These are phyloP conservation scores for Drosophila mimica DNA, from an alignment of 2,888 invertebrate genomes.

Conservation along the genomic window DNA sequence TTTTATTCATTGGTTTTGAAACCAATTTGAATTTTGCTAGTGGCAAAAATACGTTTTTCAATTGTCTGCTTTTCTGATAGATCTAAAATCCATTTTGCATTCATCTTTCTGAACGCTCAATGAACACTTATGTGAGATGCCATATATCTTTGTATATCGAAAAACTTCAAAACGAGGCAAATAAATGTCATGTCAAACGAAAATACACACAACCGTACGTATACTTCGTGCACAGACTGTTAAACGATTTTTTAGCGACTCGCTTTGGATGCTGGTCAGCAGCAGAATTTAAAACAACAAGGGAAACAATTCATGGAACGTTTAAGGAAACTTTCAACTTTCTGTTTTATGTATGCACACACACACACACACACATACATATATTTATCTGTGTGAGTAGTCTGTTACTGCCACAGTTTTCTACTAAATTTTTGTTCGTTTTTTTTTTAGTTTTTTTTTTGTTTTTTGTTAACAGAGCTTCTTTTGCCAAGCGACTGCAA, in stretches of 20 bases:
- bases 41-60: neutral
- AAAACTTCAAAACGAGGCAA: constrained; percentile 66
- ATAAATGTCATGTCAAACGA: constrained; percentile 61
- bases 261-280: constrained; percentile 41
- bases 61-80: constrained; percentile 15
- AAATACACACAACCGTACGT: constrained; percentile 26
- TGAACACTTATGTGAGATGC: neutral
- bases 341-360: constrained; percentile 56
- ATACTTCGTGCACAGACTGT: constrained; percentile 55
- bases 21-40: neutral
- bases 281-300: constrained; percentile 24
- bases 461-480: constrained; percentile 11
- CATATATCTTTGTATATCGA: constrained; percentile 23
- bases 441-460: neutral
- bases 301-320: constrained; percentile 70
- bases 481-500: constrained; percentile 53
- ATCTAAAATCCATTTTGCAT: constrained; percentile 22
- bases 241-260: constrained; percentile 66
- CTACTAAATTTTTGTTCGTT: constrained; percentile 3
- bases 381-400: constrained; percentile 18
- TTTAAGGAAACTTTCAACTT: constrained; percentile 75
- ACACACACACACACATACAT: neutral
- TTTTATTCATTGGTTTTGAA: neutral
- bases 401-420: constrained; percentile 22
- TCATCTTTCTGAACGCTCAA: constrained; percentile 13